Evolutionary conservation across 2,888 invertebrate species (phyloP).

Genomic region (Ormyrus rosae): DNA sequence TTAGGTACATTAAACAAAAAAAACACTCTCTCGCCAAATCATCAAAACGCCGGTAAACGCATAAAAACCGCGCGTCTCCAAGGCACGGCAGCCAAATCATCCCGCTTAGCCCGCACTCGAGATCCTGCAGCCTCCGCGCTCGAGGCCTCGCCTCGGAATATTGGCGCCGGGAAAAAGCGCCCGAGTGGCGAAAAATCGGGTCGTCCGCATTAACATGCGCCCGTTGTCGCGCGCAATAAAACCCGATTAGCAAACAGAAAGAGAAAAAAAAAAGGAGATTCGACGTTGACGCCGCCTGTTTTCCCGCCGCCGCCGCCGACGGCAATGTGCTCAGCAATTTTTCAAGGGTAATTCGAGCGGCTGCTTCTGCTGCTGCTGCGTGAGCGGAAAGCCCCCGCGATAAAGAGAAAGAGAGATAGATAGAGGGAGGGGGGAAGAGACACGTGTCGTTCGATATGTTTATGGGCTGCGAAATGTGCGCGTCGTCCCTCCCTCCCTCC

Average conservation of each 20-base stretch:
- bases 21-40: no score
- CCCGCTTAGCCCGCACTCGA: no score
- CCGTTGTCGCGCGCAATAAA: conserved; percentile 7
- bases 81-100: no score
- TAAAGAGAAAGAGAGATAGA: neutral
- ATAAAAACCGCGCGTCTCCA: no score
- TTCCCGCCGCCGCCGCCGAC: neutral
- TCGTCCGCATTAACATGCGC: neutral
- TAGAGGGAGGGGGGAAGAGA: neutral
- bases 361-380: neutral
- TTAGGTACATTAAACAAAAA: no score
- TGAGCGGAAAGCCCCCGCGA: conserved; percentile 14
- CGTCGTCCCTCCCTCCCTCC: neutral
- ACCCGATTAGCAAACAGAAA: neutral
- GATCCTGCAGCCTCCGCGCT: no score
- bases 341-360: conserved; percentile 33
- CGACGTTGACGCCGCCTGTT: conserved; percentile 17
- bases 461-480: conserved; percentile 32
- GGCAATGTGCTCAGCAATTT: conserved; percentile 25
- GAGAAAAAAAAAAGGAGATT: neutral
- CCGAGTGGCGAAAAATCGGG: no score
- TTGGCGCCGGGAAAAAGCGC: no score
- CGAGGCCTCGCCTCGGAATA: no score
- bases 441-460: conserved; percentile 23
- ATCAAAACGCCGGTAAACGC: no score